Conservation (phyloP, 2,113 vertebrate species). For the Alligator sinensis region DNA sequence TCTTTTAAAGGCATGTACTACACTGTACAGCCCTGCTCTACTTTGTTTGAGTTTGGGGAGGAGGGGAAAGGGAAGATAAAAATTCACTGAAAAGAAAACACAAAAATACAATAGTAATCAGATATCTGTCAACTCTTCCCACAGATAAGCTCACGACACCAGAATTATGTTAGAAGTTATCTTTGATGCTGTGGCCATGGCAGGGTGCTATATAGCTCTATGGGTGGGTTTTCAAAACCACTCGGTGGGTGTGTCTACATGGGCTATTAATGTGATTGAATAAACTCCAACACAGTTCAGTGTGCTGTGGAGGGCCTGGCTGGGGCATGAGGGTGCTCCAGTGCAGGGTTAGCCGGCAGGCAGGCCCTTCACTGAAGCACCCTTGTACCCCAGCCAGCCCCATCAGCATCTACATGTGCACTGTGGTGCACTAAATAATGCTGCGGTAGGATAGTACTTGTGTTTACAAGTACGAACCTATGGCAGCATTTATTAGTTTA, state of each 20-base stretch:
- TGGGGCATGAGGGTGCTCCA: no score
- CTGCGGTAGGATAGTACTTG: no score
- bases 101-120: neutral
- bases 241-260: slow-evolving; percentile 2
- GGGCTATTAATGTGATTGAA: no score
- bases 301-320: no score
- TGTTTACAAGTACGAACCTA: no score
- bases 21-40: neutral
- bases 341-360: no score
- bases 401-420: no score
- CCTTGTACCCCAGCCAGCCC: no score
- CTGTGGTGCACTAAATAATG: no score
- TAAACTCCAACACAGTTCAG: no score
- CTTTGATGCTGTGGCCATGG: neutral
- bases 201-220: slow-evolving; percentile 45
- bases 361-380: no score
- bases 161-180: slow-evolving; percentile 54
- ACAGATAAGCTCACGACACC: neutral
- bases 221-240: slow-evolving; percentile 14
- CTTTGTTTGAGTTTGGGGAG: neutral
- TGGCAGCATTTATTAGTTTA: no score
- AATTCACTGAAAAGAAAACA: neutral
- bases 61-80: neutral
- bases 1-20: neutral
- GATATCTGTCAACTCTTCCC: slow-evolving; percentile 31